Conservation (phyloP, 2,113 vertebrate species). For the Illadopsis cleaveri region DNA sequence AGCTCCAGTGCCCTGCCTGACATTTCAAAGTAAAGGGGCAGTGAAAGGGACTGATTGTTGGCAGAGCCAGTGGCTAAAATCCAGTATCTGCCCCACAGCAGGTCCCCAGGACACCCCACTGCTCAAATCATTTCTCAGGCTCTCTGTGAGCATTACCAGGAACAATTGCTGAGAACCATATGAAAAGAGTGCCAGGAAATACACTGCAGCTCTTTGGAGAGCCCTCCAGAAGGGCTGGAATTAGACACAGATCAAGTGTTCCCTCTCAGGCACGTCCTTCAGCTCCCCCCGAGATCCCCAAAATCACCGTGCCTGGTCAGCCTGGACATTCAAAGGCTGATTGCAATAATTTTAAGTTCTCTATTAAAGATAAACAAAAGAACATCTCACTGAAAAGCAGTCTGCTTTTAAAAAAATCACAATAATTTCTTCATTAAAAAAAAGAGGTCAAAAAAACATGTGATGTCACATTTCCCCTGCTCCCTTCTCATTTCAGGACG, state of each 20-base stretch:
- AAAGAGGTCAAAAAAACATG: fast-evolving
- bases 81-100: not conserved
- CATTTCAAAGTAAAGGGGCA: not conserved
- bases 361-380: not conserved
- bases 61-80: not conserved
- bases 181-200: not conserved
- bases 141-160: not conserved
- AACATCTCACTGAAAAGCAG: not conserved
- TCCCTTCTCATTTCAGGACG: not conserved
- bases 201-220: not conserved
- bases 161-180: not conserved
- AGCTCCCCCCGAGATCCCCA: not conserved
- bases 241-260: not conserved
- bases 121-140: not conserved
- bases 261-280: not conserved
- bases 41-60: not conserved
- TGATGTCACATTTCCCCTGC: not conserved
- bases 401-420: not conserved
- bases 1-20: not conserved
- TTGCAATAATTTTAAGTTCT: not conserved
- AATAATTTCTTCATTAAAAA: not conserved
- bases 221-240: not conserved
- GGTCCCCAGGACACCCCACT: not conserved
- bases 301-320: not conserved
- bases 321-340: not conserved